These are phyloP conservation scores for Agrypnus murinus DNA, from an alignment of 2,888 invertebrate species.

Conservation along the genomic window DNA sequence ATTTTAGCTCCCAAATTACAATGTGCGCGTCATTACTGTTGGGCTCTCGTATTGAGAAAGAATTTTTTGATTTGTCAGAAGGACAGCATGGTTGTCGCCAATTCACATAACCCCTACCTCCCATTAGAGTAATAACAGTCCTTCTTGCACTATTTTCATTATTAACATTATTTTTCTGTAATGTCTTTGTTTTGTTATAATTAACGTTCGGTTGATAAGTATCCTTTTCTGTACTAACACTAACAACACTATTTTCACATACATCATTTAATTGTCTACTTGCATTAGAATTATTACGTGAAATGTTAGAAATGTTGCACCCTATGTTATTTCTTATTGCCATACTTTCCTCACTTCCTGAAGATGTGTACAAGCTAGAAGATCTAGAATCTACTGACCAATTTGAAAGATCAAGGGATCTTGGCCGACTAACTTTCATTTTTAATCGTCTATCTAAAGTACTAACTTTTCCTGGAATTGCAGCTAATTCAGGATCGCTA, in stretches of 20 bases:
- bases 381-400: constrained; percentile 92
- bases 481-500: constrained; percentile 89
- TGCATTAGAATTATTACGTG: constrained; percentile 84
- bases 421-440: constrained; percentile 87
- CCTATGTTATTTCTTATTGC: constrained; percentile 75
- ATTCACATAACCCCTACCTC: constrained; percentile 91
- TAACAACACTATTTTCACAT: constrained; percentile 59
- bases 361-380: constrained; percentile 86
- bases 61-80: constrained; percentile 72
- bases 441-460: constrained; percentile 86
- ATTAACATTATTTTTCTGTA: constrained; percentile 36
- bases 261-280: constrained; percentile 76
- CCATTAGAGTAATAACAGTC: constrained; percentile 90
- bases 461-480: constrained; percentile 87
- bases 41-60: constrained; percentile 77
- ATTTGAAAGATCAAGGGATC: constrained; percentile 88
- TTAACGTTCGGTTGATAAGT: constrained; percentile 50
- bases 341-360: constrained; percentile 90
- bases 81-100: constrained; percentile 84
- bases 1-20: constrained; percentile 92
- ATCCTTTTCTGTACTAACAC: constrained; percentile 53
- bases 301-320: constrained; percentile 82
- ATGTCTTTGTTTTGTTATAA: constrained; percentile 43
- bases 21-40: constrained; percentile 92
- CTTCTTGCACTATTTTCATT: constrained; percentile 71